phyloP scores from a whole-genome alignment of 2,888 invertebrate species.

The Sinodicranocentrus sp. region DNA sequence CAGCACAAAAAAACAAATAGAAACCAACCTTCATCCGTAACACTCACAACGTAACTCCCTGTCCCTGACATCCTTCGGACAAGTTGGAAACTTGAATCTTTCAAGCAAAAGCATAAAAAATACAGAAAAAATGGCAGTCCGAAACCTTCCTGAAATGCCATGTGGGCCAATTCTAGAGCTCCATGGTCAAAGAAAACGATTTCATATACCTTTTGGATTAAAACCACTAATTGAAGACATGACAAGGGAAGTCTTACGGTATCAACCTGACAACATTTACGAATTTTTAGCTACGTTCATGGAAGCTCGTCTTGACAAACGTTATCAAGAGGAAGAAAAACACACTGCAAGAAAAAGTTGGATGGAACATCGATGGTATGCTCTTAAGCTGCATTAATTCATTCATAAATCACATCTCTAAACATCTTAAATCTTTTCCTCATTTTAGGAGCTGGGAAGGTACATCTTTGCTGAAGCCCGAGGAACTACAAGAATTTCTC shows the following conservation, averaged over 20 bases:
- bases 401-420: background rate
- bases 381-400: background rate
- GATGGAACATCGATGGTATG: conserved; percentile 37
- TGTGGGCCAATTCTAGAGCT: conserved; percentile 74
- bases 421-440: background rate
- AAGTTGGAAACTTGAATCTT: background rate
- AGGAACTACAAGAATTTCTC: conserved; percentile 67
- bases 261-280: conserved; percentile 73
- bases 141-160: conserved; percentile 73
- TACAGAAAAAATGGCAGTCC: conserved; percentile 62
- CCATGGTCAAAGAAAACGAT: conserved; percentile 74
- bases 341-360: conserved; percentile 37
- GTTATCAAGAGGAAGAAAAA: conserved; percentile 39
- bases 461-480: conserved; percentile 53
- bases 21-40: too few species aligned
- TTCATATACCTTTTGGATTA: conserved; percentile 73
- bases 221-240: conserved; percentile 75
- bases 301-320: conserved; percentile 65
- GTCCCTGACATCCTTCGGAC: conserved; percentile 12
- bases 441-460: conserved; percentile 57
- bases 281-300: conserved; percentile 70
- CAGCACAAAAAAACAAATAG: too few species aligned
- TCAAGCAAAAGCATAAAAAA: background rate
- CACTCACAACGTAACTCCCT: too few species aligned
- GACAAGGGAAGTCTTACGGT: conserved; percentile 72